Conservation (phyloP, 2,113 vertebrate species). For the Leuciscus idus region DNA sequence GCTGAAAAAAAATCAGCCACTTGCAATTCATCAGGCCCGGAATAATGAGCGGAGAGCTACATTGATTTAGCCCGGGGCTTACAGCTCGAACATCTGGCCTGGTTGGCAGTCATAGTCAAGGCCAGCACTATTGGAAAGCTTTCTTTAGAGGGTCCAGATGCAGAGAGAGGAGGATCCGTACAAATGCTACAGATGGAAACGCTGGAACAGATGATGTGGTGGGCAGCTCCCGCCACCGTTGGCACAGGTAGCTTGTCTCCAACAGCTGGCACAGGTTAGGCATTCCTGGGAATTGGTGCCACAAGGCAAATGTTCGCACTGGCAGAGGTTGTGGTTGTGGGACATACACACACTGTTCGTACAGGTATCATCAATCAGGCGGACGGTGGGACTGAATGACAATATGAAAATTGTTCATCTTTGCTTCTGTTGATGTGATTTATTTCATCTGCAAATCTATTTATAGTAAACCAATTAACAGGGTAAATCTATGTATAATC, state of each 20-base stretch:
- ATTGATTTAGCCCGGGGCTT: conserved; percentile 96
- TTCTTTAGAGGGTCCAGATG: conserved; percentile 98
- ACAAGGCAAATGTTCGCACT: conserved; percentile 99
- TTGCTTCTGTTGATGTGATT: background rate
- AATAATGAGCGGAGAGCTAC: conserved; percentile 95
- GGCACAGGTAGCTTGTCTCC: conserved; percentile 99
- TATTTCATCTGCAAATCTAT: background rate
- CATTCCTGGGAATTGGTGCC: conserved; percentile 99
- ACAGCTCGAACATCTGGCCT: conserved; percentile 99
- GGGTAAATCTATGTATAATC: background rate
- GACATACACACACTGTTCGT: conserved; percentile 75
- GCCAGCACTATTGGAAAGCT: conserved; percentile 93
- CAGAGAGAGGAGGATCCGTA: conserved; percentile 93
- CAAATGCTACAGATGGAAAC: conserved; percentile 96
- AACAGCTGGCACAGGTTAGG: conserved; percentile 99
- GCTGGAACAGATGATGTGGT: conserved; percentile 96
- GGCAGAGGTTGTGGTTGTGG: conserved; percentile 86
- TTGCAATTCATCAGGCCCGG: conserved; percentile 88
- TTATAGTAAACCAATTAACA: background rate
- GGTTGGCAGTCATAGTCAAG: conserved; percentile 92
- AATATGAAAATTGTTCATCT: conserved; percentile 25
- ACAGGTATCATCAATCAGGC: conserved; percentile 62
- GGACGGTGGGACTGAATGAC: background rate
- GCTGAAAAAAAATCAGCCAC: conserved; percentile 55
- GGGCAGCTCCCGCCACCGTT: conserved; percentile 92